Conservation (phyloP, 2,113 vertebrate species). For the Scytalopus superciliaris region DNA sequence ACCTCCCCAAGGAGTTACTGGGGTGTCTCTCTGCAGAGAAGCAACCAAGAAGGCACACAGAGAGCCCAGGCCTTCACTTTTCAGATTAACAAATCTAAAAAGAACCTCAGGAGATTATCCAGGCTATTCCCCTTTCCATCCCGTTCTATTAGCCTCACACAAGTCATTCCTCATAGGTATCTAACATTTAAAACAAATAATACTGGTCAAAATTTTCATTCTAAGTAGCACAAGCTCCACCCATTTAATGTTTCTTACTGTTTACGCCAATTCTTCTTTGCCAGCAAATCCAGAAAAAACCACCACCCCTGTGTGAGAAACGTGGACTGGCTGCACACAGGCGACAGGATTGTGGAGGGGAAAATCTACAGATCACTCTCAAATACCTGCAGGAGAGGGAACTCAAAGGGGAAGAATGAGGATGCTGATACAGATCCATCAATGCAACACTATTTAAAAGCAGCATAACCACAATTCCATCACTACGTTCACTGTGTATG, state of each 20-base stretch:
- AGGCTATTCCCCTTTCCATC: background rate
- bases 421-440: background rate
- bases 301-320: background rate
- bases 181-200: background rate
- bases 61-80: background rate
- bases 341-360: too few relatives aligned
- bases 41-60: background rate
- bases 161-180: background rate
- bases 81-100: background rate
- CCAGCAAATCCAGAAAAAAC: too few relatives aligned
- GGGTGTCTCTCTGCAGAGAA: background rate
- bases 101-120: background rate
- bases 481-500: background rate
- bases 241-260: background rate
- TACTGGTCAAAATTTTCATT: too few relatives aligned
- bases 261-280: background rate
- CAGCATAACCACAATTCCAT: background rate
- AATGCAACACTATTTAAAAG: background rate
- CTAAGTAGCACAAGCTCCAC: background rate
- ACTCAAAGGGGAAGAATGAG: background rate
- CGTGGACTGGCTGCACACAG: background rate
- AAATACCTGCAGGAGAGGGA: background rate
- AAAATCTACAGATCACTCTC: background rate
- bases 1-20: background rate
- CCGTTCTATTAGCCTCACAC: background rate